Percentiles rank a stretch among this genome's conserved stretches.
phyloP scores from a whole-genome alignment of 2,113 vertebrate genomes.

The Lagopus leucura region DNA sequence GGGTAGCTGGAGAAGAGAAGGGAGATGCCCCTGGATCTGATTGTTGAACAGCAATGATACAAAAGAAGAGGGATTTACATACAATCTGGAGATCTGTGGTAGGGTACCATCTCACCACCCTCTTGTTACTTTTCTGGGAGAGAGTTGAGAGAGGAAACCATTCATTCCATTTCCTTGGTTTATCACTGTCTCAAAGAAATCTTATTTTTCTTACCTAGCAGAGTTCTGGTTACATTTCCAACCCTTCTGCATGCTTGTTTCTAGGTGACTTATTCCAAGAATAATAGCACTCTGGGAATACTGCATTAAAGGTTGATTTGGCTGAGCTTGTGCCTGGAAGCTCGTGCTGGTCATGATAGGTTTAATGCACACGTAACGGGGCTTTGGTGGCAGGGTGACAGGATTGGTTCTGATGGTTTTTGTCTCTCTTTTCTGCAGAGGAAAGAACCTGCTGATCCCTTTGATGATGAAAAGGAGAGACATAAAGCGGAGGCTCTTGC shows the following conservation, averaged over 20 bases:
- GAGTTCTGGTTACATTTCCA: not conserved
- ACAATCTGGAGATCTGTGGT: not conserved
- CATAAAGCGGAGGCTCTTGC: constrained; percentile 84
- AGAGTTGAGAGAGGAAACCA: not conserved
- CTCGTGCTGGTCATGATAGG: not conserved
- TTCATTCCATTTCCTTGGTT: not conserved
- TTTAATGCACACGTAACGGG: not conserved
- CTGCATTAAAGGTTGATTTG: not conserved
- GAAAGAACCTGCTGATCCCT: constrained; percentile 71
- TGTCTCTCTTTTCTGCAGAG: constrained; percentile 64
- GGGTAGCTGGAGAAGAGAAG: not conserved
- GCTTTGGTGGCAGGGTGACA: not conserved
- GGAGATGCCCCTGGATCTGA: not conserved
- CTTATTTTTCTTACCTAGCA: not conserved
- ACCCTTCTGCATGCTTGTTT: not conserved
- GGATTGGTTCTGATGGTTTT: not conserved
- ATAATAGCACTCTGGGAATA: not conserved
- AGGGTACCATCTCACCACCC: not conserved
- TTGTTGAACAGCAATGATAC: not conserved
- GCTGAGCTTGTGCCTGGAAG: not conserved
- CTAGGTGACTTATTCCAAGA: not conserved
- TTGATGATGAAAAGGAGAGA: constrained; percentile 80
- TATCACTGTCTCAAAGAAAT: not conserved
- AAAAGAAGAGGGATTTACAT: not conserved
- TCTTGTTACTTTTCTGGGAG: not conserved